A percentile compares a stretch with the other conserved stretches of the same genome.
Evolutionary conservation across 2,888 invertebrate species (phyloP).

Genomic region (Yponomeuta malinellus): DNA sequence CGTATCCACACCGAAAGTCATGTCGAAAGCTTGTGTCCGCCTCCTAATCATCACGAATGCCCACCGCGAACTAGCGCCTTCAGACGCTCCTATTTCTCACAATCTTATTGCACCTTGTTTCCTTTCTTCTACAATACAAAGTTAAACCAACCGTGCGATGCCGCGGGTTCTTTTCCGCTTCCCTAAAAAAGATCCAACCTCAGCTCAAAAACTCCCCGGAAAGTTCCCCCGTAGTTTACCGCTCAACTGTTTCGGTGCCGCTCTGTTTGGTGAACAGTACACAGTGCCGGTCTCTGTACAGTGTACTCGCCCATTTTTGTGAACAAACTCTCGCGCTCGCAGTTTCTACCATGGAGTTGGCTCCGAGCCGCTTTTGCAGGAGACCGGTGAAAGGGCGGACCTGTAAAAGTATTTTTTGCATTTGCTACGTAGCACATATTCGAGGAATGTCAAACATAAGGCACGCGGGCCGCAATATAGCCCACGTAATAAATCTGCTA

Average conservation of each 20-base stretch:
- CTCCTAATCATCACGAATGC: too few species aligned
- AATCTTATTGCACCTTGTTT: too few species aligned
- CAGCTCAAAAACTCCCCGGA: background rate
- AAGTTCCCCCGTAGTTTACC: background rate
- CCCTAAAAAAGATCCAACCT: background rate
- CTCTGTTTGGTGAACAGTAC: background rate
- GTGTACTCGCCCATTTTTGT: background rate
- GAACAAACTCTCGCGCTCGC: background rate
- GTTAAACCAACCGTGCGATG: background rate
- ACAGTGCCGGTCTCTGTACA: background rate
- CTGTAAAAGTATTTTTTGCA: background rate
- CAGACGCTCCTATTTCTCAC: too few species aligned
- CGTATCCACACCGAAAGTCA: too few species aligned
- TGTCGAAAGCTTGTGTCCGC: too few species aligned
- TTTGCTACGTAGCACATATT: too few species aligned
- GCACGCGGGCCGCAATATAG: too few species aligned
- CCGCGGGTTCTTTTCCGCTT: background rate
- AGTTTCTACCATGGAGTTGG: background rate
- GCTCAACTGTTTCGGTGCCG: background rate
- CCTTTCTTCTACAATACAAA: background rate
- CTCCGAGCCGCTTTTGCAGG: background rate
- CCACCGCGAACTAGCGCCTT: too few species aligned
- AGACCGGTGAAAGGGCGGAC: background rate
- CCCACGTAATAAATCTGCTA: too few species aligned
- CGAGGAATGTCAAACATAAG: too few species aligned